A percentile compares a stretch with the other conserved stretches of the same genome.
phyloP scores from a whole-genome alignment of 2,113 vertebrate genomes.

The Calonectris borealis region DNA sequence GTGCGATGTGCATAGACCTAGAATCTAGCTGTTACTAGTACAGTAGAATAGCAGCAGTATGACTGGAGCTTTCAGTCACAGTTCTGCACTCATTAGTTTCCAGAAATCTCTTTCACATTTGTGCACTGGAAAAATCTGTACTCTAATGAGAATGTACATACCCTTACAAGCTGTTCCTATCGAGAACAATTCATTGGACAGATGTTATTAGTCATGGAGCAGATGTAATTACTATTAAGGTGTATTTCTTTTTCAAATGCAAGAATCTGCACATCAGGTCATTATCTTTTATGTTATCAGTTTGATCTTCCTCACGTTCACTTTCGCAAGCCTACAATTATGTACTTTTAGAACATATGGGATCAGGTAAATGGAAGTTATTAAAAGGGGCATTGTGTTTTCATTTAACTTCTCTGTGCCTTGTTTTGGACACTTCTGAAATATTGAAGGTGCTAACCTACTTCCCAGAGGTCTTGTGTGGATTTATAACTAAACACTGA shows the following conservation, averaged over 20 bases:
- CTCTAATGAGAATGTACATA: neutral
- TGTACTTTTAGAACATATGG: neutral
- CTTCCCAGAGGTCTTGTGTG: neutral
- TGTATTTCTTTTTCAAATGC: slow-evolving; percentile 25
- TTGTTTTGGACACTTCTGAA: neutral
- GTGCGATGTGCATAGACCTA: neutral
- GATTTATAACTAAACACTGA: neutral
- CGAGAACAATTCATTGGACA: neutral
- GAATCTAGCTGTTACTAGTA: neutral
- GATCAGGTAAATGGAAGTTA: neutral
- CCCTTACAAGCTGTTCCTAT: neutral
- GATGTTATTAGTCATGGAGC: slow-evolving; percentile 5
- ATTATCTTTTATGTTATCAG: neutral
- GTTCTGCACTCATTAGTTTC: neutral
- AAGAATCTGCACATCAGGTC: neutral
- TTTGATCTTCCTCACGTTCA: neutral
- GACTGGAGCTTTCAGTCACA: neutral
- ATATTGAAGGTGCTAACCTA: neutral
- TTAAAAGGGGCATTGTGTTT: neutral
- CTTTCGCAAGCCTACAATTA: neutral
- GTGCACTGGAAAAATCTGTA: neutral
- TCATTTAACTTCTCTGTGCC: neutral
- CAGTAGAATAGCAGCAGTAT: neutral
- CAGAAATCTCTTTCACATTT: neutral
- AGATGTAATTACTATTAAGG: neutral